These are phyloP conservation scores for Erpobdella octoculata DNA, from an alignment of 2,888 invertebrate genomes.

Conservation along the genomic window DNA sequence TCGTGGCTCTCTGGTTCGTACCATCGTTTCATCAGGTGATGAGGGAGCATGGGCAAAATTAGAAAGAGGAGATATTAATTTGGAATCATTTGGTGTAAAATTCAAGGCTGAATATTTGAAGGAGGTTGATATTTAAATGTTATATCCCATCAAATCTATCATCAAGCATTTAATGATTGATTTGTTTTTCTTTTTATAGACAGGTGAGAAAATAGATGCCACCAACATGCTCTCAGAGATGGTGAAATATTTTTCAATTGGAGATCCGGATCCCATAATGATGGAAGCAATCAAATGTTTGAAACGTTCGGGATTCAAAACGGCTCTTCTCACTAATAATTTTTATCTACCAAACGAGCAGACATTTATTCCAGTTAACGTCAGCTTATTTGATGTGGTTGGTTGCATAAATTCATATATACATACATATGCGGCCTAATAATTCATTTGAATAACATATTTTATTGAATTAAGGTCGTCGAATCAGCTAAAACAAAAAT, in stretches of 20 bases:
- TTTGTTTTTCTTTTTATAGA: slow-evolving; percentile 22
- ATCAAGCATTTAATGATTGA: background rate
- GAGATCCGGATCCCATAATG: slow-evolving; percentile 41
- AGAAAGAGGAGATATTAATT: slow-evolving; percentile 50
- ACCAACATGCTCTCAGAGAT: background rate
- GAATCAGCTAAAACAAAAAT: slow-evolving; percentile 52
- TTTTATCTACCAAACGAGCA: slow-evolving; percentile 35
- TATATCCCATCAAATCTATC: background rate
- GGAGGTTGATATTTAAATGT: slow-evolving; percentile 41
- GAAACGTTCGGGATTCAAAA: slow-evolving; percentile 50
- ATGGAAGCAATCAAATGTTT: slow-evolving; percentile 47
- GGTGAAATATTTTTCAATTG: background rate
- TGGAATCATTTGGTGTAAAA: slow-evolving; percentile 47
- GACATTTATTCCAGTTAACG: slow-evolving; percentile 40
- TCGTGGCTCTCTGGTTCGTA: slow-evolving; percentile 43
- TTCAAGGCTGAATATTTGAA: slow-evolving; percentile 50
- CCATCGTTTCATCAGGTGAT: slow-evolving; percentile 42
- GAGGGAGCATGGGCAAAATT: slow-evolving; percentile 46
- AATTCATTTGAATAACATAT: no score
- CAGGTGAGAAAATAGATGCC: slow-evolving; percentile 31
- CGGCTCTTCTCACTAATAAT: slow-evolving; percentile 54
- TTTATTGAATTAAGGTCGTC: no score
- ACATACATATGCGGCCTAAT: no score
- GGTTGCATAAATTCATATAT: no score
- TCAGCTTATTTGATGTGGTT: slow-evolving; percentile 49